A percentile compares a stretch with the other conserved stretches of the same genome.
These are phyloP conservation scores for Eurytoma californica DNA, from an alignment of 2,888 invertebrate species.

Conservation along the genomic window DNA sequence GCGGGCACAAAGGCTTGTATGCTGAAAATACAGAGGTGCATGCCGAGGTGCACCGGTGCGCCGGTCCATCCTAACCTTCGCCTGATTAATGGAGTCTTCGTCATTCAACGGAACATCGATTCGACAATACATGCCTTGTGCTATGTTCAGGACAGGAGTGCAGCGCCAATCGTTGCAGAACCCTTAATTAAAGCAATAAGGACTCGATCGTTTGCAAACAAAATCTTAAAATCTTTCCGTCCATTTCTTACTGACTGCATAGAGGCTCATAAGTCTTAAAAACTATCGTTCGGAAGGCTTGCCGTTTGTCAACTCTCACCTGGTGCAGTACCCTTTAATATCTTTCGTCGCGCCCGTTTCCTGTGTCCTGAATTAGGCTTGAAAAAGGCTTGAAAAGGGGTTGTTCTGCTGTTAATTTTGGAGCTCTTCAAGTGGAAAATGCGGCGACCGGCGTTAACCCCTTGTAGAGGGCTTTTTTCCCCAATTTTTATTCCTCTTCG, in stretches of 20 bases:
- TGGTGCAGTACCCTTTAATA: slow-evolving; percentile 58
- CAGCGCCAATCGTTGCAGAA: too few relatives aligned
- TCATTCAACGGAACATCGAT: neutral
- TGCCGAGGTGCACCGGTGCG: neutral
- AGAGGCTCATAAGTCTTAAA: neutral
- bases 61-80: slow-evolving; percentile 11
- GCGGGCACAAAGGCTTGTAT: too few relatives aligned
- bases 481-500: too few relatives aligned
- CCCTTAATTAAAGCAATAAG: too few relatives aligned
- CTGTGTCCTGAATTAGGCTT: slow-evolving; percentile 61
- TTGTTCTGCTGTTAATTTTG: slow-evolving; percentile 50
- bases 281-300: slow-evolving; percentile 60
- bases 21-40: too few relatives aligned
- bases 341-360: slow-evolving; percentile 62
- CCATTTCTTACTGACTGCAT: too few relatives aligned
- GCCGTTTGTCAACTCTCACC: slow-evolving; percentile 60
- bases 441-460: slow-evolving; percentile 35
- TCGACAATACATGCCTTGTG: too few relatives aligned
- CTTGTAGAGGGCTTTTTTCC: slow-evolving; percentile 10
- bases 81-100: slow-evolving; percentile 16
- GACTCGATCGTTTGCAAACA: too few relatives aligned
- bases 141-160: too few relatives aligned
- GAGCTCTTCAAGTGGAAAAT: slow-evolving; percentile 59
- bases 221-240: too few relatives aligned
- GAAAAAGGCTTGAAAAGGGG: slow-evolving; percentile 45